Conservation (phyloP, 2,888 invertebrate species). For the Eugnorisma glareosa region DNA sequence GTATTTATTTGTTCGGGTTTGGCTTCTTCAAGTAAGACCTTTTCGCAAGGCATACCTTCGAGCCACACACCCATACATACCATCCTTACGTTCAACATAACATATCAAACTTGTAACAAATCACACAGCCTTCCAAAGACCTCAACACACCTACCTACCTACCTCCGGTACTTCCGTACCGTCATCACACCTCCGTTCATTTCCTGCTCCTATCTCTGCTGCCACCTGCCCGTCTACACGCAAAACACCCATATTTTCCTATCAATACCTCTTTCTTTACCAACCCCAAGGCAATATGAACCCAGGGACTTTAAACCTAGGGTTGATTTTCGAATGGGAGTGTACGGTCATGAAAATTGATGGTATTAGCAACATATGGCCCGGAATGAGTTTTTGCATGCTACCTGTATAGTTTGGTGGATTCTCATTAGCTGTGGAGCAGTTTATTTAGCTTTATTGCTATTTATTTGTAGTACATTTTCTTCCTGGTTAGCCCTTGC, state of each 20-base stretch:
- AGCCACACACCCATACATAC: not conserved
- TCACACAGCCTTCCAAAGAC: slow-evolving; percentile 1
- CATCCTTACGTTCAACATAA: not conserved
- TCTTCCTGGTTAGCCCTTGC: slow-evolving; percentile 3
- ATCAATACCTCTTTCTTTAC: slow-evolving; percentile 70
- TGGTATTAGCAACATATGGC: slow-evolving; percentile 66
- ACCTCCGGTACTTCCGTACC: slow-evolving; percentile 57
- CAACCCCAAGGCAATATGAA: slow-evolving; percentile 27
- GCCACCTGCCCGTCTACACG: slow-evolving; percentile 75
- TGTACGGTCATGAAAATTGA: slow-evolving; percentile 67
- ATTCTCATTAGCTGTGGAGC: slow-evolving; percentile 53
- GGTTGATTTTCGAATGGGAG: slow-evolving; percentile 34
- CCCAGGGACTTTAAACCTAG: rapidly evolving
- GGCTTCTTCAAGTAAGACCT: not conserved
- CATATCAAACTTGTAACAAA: slow-evolving; percentile 13
- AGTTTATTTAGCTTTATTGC: slow-evolving; percentile 43
- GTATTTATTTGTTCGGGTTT: no score
- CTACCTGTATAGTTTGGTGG: slow-evolving; percentile 45
- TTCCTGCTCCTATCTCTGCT: slow-evolving; percentile 66
- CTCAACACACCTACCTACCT: not conserved
- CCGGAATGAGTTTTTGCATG: slow-evolving; percentile 68
- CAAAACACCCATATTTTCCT: slow-evolving; percentile 80
- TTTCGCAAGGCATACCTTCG: not conserved
- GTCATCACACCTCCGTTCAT: slow-evolving; percentile 66
- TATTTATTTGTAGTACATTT: slow-evolving; percentile 40